Evolutionary conservation across 1,140 invertebrate species (phyloP).

Genomic region (Drosophila dunni): DNA sequence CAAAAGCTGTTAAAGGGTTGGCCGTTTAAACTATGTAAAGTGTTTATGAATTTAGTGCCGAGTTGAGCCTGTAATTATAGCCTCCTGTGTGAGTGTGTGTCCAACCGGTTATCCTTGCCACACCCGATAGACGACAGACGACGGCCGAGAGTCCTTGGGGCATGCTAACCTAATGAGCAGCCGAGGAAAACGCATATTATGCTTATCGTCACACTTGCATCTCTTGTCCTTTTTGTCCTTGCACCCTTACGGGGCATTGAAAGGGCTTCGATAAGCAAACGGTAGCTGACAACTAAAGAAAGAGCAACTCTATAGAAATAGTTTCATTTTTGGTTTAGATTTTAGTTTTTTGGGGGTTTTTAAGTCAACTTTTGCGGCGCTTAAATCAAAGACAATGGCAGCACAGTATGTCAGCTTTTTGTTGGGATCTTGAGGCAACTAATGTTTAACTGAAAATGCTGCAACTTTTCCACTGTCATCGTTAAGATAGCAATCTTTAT

Average conservation of each 20-base stretch:
- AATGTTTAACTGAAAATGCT: slow-evolving; percentile 17
- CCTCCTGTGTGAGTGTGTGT: slow-evolving; percentile 10
- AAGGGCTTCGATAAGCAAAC: slow-evolving; percentile 73
- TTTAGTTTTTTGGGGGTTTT: slow-evolving; percentile 56
- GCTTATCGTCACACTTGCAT: slow-evolving; percentile 73
- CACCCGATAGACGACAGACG: background rate
- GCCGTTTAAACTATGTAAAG: slow-evolving; percentile 74
- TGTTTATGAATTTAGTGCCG: slow-evolving; percentile 81
- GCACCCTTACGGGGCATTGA: slow-evolving; percentile 57
- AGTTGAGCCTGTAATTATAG: slow-evolving; percentile 41
- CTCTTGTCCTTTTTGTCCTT: slow-evolving; percentile 42
- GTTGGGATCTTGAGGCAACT: slow-evolving; percentile 49
- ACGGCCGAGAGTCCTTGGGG: slow-evolving; percentile 11
- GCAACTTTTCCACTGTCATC: slow-evolving; percentile 78
- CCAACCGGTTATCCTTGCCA: slow-evolving; percentile 38
- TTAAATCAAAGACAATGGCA: slow-evolving; percentile 70
- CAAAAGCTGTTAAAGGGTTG: slow-evolving; percentile 46
- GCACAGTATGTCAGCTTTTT: slow-evolving; percentile 22
- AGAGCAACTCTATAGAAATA: background rate
- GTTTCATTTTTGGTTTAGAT: slow-evolving; percentile 39
- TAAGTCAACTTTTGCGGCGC: slow-evolving; percentile 62
- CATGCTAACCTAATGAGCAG: slow-evolving; percentile 68
- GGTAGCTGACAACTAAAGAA: slow-evolving; percentile 2
- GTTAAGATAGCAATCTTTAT: slow-evolving; percentile 82
- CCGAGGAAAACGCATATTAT: slow-evolving; percentile 75